Evolutionary conservation across 2,888 invertebrate species (phyloP).

Genomic region (Hypolimnas misippus): DNA sequence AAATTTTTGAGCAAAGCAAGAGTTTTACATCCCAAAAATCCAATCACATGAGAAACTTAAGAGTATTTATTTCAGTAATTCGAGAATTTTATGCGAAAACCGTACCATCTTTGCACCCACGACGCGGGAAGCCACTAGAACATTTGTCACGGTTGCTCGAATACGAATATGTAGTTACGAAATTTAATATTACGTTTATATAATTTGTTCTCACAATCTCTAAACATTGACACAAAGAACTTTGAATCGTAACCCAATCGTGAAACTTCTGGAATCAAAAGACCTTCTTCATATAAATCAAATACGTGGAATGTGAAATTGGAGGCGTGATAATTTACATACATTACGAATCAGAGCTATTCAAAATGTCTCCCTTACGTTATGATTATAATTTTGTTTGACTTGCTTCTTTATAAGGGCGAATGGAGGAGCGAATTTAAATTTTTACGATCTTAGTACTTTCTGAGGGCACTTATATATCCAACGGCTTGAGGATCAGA

Average conservation of each 20-base stretch:
- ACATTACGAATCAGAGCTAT: constrained; percentile 61
- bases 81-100: neutral
- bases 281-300: constrained; percentile 41
- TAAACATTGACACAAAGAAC: constrained; percentile 22
- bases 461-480: constrained; percentile 19
- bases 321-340: constrained; percentile 57
- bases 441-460: constrained; percentile 17
- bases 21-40: too few relatives aligned
- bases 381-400: constrained; percentile 48
- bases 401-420: constrained; percentile 38
- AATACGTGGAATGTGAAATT: constrained; percentile 38
- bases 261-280: constrained; percentile 42
- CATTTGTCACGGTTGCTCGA: constrained; percentile 4
- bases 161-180: constrained; percentile 2
- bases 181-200: constrained; percentile 12
- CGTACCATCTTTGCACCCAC: neutral
- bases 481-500: constrained; percentile 15
- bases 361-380: constrained; percentile 48
- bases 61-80: neutral
- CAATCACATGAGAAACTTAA: too few relatives aligned
- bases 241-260: constrained; percentile 36
- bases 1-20: too few relatives aligned
- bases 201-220: constrained; percentile 13
- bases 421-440: constrained; percentile 24
- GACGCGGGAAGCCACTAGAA: neutral